These are phyloP conservation scores for Morinoia aosen DNA, from an alignment of 2,888 invertebrate species.

Conservation along the genomic window DNA sequence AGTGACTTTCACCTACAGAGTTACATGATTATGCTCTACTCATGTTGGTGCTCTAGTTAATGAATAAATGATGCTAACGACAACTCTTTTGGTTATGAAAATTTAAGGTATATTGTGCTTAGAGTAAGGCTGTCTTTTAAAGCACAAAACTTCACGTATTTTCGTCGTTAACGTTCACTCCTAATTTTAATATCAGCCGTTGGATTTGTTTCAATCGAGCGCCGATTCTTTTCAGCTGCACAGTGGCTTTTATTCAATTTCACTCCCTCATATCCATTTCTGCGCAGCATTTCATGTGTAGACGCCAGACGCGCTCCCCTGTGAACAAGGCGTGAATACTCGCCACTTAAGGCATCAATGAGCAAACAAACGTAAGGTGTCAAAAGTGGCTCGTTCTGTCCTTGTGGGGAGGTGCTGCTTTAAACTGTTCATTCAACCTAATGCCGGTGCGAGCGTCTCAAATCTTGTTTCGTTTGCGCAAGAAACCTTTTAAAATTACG, in stretches of 20 bases:
- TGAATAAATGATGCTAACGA: neutral
- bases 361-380: slow-evolving; percentile 38
- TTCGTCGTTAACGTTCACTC: no score
- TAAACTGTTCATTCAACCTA: slow-evolving; percentile 25
- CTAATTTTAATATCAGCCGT: no score
- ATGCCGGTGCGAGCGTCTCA: neutral
- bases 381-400: neutral
- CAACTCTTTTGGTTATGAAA: no score
- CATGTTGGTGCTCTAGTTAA: neutral
- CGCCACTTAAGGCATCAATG: slow-evolving; percentile 27
- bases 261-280: neutral
- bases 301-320: neutral
- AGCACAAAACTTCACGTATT: no score
- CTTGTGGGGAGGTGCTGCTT: neutral
- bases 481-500: neutral
- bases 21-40: neutral
- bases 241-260: neutral
- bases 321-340: slow-evolving; percentile 10
- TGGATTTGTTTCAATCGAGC: no score
- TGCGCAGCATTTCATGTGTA: slow-evolving; percentile 12
- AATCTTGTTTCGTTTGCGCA: slow-evolving; percentile 1
- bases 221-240: neutral
- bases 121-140: no score
- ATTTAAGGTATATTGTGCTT: no score
- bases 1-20: no score